A percentile compares a stretch with the other conserved stretches of the same genome.
Conservation (phyloP, 2,113 vertebrate species). For the Raja brachyura region DNA sequence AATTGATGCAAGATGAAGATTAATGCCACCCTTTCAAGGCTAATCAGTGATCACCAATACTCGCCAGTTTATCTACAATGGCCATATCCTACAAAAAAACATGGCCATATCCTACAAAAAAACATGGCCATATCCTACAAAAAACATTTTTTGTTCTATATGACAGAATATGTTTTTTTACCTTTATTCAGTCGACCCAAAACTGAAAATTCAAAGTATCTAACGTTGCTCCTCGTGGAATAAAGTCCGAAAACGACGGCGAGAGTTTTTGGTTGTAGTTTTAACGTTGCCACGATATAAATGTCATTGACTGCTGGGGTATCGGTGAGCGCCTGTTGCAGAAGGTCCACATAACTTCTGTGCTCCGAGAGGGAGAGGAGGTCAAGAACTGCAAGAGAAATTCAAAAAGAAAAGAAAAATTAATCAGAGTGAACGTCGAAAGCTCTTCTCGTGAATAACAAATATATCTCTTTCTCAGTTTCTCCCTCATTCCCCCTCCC, state of each 20-base stretch:
- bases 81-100: too few species aligned
- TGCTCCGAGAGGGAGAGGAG: constrained; percentile 77
- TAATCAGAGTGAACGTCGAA: neutral
- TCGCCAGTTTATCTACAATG: neutral
- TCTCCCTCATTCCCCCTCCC: too few species aligned
- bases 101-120: neutral
- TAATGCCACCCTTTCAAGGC: neutral
- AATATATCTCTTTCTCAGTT: neutral
- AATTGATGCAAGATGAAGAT: neutral
- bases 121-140: neutral
- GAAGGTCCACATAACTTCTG: constrained; percentile 58
- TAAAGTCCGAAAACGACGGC: constrained; percentile 74
- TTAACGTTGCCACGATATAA: constrained; percentile 76
- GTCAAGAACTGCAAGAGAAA: constrained; percentile 74
- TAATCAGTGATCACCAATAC: neutral
- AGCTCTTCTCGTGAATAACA: neutral
- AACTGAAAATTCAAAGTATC: constrained; percentile 82
- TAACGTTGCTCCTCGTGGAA: constrained; percentile 73
- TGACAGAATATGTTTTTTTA: constrained; percentile 48
- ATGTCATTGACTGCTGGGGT: constrained; percentile 66
- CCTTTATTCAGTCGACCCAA: constrained; percentile 85
- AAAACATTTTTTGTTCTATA: neutral
- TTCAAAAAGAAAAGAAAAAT: neutral
- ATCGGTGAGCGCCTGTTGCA: constrained; percentile 71
- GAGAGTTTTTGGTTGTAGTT: constrained; percentile 71